Evolutionary conservation across 2,797 vertebrate genomes (phyloP), one percentile per base, ranked within the genome.

Genomic region (Euthynnus affinis): DNA sequence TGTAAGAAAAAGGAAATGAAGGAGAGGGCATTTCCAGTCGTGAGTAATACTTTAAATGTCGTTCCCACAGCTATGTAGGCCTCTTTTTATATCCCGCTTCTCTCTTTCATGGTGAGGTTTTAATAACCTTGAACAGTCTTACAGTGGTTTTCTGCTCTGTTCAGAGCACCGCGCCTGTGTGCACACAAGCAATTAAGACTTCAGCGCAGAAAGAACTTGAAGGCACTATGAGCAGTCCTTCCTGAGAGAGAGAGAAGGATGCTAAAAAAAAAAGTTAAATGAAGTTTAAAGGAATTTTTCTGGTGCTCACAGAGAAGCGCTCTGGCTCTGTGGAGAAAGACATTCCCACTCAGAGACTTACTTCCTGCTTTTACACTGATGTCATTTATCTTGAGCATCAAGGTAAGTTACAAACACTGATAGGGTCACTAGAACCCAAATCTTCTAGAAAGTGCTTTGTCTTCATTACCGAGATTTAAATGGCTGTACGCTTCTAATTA

Each of bases 161-260:
- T 85, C 67, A 63, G 29, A 82, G 74, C 58, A n/a, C 44, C 9
- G 23, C 20, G 40, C 72, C 55, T 68, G 74, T 48, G 65, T 27
- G 65, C 60, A 58, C 71, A 67, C 69, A 66, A 70, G 87, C 82
- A 89, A 92, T 92, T 92, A 91, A 80, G 81, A 87, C 73, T 56
- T 65, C 25, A 44, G 52, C 44, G 10, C 56, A 74, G 59, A 55
- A 69, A 53, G 76, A 82, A 74, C 64, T 63, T 52, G 59, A 80
- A 75, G 74, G 78, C 67, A 51, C 42, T 53, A 64, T 80, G 37
- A 82, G 53, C 0, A 12, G 42, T 10, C 25, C 7, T 40, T 69
- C 52, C 34, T 53, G 14, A 42, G 44, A 57, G 42, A 34, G 18
- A 20, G 37, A 53, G 52, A 57, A 66, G 51, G 14, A 57, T 13